A percentile compares a stretch with the other conserved stretches of the same genome.
These are phyloP conservation scores for Tetragonula clypearis DNA, from an alignment of 1,140 invertebrate species.

Conservation along the genomic window DNA sequence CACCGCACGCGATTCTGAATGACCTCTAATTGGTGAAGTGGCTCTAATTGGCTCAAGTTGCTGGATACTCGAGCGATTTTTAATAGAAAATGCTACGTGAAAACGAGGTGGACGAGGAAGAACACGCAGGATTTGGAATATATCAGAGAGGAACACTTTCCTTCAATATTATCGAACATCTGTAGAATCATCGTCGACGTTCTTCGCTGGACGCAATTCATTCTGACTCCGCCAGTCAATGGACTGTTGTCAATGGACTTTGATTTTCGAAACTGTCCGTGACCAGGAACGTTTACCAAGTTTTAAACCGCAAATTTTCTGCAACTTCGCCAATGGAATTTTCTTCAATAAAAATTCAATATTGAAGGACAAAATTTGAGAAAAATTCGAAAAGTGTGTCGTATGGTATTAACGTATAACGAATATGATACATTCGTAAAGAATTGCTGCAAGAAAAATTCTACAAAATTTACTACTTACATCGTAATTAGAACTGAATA, in stretches of 20 bases:
- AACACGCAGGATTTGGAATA: neutral
- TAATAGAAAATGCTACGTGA: neutral
- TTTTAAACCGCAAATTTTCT: neutral
- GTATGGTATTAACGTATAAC: neutral
- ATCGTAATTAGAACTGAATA: too few species aligned
- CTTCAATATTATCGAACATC: neutral
- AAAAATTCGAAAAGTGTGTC: neutral
- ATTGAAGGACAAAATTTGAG: too few species aligned
- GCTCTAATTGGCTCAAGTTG: conserved; percentile 33
- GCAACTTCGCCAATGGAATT: too few species aligned
- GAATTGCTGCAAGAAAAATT: too few species aligned
- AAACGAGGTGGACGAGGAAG: neutral
- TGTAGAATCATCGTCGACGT: neutral
- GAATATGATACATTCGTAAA: too few species aligned
- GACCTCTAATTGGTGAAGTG: conserved; percentile 49
- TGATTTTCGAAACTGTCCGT: neutral
- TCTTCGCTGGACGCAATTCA: too few species aligned
- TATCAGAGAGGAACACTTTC: neutral
- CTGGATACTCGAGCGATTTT: conserved; percentile 20
- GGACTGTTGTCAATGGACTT: neutral
- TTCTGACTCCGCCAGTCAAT: neutral
- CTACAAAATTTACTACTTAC: too few species aligned
- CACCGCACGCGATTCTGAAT: neutral
- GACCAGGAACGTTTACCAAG: neutral
- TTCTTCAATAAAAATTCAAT: too few species aligned